Percentiles rank a stretch among this genome's conserved stretches.
Evolutionary conservation across 2,888 invertebrate genomes (phyloP).

Genomic region (Ichneumoninae sp.): DNA sequence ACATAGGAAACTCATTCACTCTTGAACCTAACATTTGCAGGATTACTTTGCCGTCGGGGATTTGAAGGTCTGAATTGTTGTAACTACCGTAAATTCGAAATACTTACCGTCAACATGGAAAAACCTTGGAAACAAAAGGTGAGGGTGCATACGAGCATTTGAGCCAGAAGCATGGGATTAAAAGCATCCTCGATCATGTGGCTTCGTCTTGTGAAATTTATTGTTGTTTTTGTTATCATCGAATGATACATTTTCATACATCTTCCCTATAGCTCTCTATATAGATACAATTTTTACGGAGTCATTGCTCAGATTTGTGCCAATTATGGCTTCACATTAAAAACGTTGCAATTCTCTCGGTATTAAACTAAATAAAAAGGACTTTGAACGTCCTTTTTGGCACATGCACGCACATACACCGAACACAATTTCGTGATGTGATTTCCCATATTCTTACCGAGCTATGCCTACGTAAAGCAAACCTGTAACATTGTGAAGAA

Average conservation of each 20-base stretch:
- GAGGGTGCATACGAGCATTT: slow-evolving; percentile 72
- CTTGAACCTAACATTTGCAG: too few species aligned
- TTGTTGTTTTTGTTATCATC: not conserved
- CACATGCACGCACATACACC: too few species aligned
- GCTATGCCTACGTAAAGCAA: too few species aligned
- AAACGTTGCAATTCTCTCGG: too few species aligned
- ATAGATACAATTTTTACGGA: not conserved
- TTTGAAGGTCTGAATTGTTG: not conserved
- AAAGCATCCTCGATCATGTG: slow-evolving; percentile 73
- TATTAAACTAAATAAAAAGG: too few species aligned
- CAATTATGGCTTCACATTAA: too few species aligned
- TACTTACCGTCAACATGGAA: slow-evolving; percentile 73
- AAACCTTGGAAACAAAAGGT: slow-evolving; percentile 76
- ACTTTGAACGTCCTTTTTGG: too few species aligned
- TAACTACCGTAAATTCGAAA: not conserved
- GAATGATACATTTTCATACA: not conserved
- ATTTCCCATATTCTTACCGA: too few species aligned
- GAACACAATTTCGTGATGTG: too few species aligned
- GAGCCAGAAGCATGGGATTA: slow-evolving; percentile 74
- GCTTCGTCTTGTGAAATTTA: slow-evolving; percentile 58
- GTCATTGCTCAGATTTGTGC: too few species aligned
- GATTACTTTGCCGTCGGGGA: not conserved
- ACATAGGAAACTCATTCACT: not conserved
- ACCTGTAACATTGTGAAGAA: too few species aligned
- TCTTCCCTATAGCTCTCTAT: not conserved